phyloP scores from a whole-genome alignment of 1,140 invertebrate species.

The Trialeurodes vaporariorum region DNA sequence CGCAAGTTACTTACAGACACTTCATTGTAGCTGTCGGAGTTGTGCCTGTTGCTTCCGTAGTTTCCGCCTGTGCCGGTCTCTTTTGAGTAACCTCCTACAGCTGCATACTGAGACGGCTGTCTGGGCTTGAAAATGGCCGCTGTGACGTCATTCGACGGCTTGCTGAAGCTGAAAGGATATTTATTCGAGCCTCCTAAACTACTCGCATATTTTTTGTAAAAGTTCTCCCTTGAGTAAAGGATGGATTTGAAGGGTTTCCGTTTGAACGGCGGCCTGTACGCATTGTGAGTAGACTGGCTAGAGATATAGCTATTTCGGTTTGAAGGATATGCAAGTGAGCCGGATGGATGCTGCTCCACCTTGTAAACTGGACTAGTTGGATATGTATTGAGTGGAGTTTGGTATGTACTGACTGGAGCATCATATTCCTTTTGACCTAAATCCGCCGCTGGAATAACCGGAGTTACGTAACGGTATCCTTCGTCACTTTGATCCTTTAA shows the following conservation, averaged over 20 bases:
- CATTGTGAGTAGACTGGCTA: no score
- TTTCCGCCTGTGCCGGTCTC: not conserved
- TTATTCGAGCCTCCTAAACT: no score
- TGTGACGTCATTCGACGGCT: not conserved
- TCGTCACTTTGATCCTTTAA: not conserved
- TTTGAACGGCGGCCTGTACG: not conserved
- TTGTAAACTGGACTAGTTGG: not conserved
- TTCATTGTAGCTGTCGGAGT: not conserved
- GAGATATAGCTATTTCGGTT: no score
- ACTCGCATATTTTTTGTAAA: not conserved
- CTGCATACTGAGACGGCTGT: not conserved
- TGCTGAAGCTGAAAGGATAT: not conserved
- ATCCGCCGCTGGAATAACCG: not conserved
- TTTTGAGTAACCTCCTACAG: not conserved
- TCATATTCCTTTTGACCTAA: not conserved
- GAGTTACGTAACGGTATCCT: not conserved
- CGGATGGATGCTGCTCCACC: not conserved
- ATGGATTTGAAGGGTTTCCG: not conserved
- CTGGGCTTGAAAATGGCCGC: not conserved
- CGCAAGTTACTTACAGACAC: not conserved
- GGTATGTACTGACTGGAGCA: not conserved
- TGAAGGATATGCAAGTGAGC: no score
- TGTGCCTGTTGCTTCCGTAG: not conserved
- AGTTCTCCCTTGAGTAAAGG: not conserved
- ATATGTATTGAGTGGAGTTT: not conserved